Base-by-base conservation (phyloP, 2,113 vertebrate species). In the Ranitomeya variabilis region DNA sequence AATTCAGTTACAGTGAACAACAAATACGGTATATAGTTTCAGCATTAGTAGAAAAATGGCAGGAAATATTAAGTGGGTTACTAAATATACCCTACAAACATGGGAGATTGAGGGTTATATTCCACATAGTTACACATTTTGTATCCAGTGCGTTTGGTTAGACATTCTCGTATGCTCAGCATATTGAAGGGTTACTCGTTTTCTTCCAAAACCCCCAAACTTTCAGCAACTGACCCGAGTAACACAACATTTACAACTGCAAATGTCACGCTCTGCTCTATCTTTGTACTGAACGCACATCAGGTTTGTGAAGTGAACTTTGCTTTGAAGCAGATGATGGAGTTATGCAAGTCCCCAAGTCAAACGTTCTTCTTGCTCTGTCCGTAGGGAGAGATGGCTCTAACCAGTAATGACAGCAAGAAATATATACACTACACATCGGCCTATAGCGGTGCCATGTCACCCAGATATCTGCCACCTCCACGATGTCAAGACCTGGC, bases 231-330 rank as follows among this genome's bases (percentile, higher is more conserved):
- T 85, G 67, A 74, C 52, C 83, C 51, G 19, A 85, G 55, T 13
- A 21, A 74, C 31, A 26, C 26, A 85, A 85, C 54, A 76, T 74
- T 85, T 76, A 21, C 19, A 71, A 57, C 64, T 76, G 69, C 52
- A 85, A 85, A 74, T 85, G 83, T 85, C 67, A 85, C 2, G 10
- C 21, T 59, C 16, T 19, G 52, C 45, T 73, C 21, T 19, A 16
- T 23, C 23, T 76, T 85, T 19, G 19, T 74, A 37, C 83, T 45
- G 18, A 31, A 13, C 21, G 69, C 52, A 16, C 67, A 59, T 10
- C 9, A 14, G 69, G 54, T 10, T 85, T 73, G 54, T 16, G 14
- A 85, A 71, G 13, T 85, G 67, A 73, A 83, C 62, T 85, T 85
- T 73, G 51, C 52, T 85, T 57, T 31, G 54, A 19, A 52, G 52